Evolutionary conservation across 2,888 invertebrate species (phyloP).

Genomic region (Palloptera scutellata): DNA sequence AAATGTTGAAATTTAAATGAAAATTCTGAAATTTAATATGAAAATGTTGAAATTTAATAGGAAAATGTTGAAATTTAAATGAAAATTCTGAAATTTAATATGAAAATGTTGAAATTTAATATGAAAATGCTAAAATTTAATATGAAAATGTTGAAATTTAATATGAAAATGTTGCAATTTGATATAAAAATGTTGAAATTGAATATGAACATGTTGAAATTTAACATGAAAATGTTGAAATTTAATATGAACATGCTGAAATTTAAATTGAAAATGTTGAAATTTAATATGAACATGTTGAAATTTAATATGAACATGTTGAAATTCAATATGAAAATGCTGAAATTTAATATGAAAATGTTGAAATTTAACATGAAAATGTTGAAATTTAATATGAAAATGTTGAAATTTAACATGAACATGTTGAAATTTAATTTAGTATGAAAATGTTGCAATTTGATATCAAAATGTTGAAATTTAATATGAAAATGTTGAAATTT

Average conservation of each 20-base stretch:
- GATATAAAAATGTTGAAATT: too few relatives aligned
- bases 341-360: too few relatives aligned
- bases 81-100: not conserved
- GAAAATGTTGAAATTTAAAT: not conserved
- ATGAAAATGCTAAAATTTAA: not conserved
- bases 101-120: not conserved
- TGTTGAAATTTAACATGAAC: not conserved
- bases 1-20: not conserved
- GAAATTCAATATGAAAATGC: too few relatives aligned
- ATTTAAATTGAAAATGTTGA: too few relatives aligned
- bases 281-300: too few relatives aligned
- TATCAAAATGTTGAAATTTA: too few relatives aligned
- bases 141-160: not conserved
- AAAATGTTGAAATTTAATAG: not conserved
- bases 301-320: not conserved
- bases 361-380: not conserved
- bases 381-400: not conserved
- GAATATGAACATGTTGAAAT: too few relatives aligned
- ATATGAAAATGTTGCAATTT: too few relatives aligned
- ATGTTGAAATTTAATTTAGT: too few relatives aligned
- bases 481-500: not conserved
- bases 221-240: too few relatives aligned
- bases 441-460: too few relatives aligned
- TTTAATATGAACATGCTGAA: too few relatives aligned
- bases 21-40: not conserved